These are phyloP conservation scores for Helicolenus hilgendorfi DNA, from an alignment of 2,797 vertebrate species.

Conservation along the genomic window DNA sequence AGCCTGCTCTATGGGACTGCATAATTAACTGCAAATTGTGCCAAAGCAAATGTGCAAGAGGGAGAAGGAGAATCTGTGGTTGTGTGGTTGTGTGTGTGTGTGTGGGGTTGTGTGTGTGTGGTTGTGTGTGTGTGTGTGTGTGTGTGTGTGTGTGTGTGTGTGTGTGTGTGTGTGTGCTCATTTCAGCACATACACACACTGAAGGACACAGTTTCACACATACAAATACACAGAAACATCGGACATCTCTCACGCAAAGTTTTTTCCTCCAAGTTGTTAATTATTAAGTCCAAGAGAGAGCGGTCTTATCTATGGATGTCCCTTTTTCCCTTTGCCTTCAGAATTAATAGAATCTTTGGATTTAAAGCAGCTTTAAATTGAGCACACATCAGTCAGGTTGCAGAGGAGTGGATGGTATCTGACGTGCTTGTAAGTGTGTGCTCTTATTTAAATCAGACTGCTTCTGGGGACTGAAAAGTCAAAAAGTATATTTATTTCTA, in stretches of 20 bases:
- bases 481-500: background rate
- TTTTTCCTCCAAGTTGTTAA: background rate
- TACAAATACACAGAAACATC: background rate
- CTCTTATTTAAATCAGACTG: background rate
- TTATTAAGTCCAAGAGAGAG: conserved; percentile 2
- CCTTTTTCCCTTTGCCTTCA: background rate
- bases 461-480: background rate
- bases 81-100: no score
- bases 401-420: background rate
- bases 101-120: no score
- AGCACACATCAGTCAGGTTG: background rate
- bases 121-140: no score
- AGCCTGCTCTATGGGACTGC: conserved; percentile 21
- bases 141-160: no score
- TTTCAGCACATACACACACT: background rate
- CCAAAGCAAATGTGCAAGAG: background rate
- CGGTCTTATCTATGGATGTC: background rate
- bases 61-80: background rate
- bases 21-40: conserved; percentile 35
- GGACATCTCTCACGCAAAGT: background rate
- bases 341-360: conserved; percentile 1
- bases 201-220: background rate
- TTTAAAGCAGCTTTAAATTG: background rate
- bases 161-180: background rate
- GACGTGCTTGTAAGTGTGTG: background rate